Evolutionary conservation across 2,113 vertebrate species (phyloP).

Genomic region (Ammodytes dubius): DNA sequence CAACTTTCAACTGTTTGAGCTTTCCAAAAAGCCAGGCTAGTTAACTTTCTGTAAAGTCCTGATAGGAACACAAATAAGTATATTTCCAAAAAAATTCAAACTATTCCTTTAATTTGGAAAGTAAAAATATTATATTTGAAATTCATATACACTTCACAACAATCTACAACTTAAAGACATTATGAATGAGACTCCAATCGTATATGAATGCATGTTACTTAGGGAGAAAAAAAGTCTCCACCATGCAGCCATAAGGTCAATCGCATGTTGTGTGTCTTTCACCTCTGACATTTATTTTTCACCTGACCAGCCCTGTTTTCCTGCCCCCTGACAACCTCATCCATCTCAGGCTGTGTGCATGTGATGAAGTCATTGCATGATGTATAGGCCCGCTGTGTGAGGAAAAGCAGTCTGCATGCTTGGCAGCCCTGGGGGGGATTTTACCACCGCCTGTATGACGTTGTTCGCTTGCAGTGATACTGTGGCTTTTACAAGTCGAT

Average conservation of each 20-base stretch:
- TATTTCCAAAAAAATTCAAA: background rate
- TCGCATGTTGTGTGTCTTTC: constrained; percentile 49
- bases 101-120: background rate
- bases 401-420: constrained; percentile 66
- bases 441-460: constrained; percentile 6
- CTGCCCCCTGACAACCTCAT: constrained; percentile 59
- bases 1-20: background rate
- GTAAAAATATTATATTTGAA: background rate
- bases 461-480: constrained; percentile 45
- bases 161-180: background rate
- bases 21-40: background rate
- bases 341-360: constrained; percentile 41
- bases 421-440: constrained; percentile 41
- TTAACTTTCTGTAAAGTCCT: background rate
- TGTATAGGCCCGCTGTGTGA: constrained; percentile 51
- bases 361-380: constrained; percentile 71
- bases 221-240: background rate
- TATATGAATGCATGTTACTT: background rate
- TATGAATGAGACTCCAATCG: constrained; percentile 14
- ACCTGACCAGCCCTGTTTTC: constrained; percentile 56
- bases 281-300: constrained; percentile 56
- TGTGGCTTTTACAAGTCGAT: constrained; percentile 21
- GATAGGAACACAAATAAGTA: background rate
- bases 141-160: background rate
- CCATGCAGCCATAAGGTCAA: constrained; percentile 9